These are phyloP conservation scores for Oncorhynchus clarkii DNA, from an alignment of 2,113 vertebrate species.

Conservation along the genomic window DNA sequence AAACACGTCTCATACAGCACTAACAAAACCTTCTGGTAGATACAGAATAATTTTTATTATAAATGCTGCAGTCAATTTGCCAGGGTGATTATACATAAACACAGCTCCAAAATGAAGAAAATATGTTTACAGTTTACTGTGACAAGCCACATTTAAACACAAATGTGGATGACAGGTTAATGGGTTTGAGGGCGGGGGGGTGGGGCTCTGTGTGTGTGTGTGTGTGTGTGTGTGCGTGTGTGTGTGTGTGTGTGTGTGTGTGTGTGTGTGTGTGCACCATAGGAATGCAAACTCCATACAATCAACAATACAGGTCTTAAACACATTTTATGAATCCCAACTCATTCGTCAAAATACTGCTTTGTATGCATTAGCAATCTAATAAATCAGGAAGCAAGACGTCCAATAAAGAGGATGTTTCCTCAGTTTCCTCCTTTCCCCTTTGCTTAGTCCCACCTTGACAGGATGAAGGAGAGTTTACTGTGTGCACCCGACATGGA, in stretches of 20 bases:
- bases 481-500: not conserved
- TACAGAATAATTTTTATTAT: slow-evolving; percentile 51
- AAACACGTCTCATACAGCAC: slow-evolving; percentile 31
- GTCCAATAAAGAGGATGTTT: not conserved
- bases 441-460: not conserved
- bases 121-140: not conserved
- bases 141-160: not conserved
- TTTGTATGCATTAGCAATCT: not conserved
- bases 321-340: not conserved
- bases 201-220: not conserved
- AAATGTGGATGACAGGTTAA: too few species aligned
- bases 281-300: too few species aligned
- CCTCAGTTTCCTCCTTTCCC: not conserved
- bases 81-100: not conserved
- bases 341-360: not conserved
- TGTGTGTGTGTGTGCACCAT: not conserved
- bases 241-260: too few species aligned
- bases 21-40: slow-evolving; percentile 27
- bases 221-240: too few species aligned
- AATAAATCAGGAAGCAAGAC: not conserved
- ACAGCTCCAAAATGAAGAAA: slow-evolving; percentile 13
- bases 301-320: not conserved
- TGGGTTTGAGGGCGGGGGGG: too few species aligned
- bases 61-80: slow-evolving; percentile 37
- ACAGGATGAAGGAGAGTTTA: slow-evolving; percentile 1